Evolutionary conservation across 2,113 vertebrate genomes (phyloP), one percentile per base, ranked within the genome.

Genomic region (Pyxicephalus adspersus): DNA sequence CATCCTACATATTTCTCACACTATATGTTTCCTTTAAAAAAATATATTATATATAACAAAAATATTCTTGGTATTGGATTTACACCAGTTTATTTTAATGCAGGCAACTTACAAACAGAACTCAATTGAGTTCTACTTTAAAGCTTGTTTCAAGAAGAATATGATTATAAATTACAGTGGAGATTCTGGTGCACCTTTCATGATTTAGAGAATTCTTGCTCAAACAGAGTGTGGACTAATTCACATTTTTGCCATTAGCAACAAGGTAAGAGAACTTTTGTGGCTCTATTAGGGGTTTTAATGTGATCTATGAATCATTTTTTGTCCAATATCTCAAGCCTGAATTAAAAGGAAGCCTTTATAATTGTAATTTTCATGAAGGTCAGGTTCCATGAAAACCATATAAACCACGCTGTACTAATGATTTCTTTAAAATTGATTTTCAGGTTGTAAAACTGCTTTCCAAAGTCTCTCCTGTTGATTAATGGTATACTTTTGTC

Each of bases 341-440:
- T 38, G 51, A 73, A 75, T 75, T 74, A 82, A 75, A 82, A 61
- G 18, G 64, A 82, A 82, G 80, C 31, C 63, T 75, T 82, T 82
- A 65, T 82, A 75, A 82, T 82, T 82, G 80, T 73, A 75, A 82
- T 82, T 82, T 82, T 82, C 70, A 82, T 82, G 80, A 82, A 82
- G 80, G 80, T 82, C 80, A 82, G 61, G 66, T 82, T 82, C 75
- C 61, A 82, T 82, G 71, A 82, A 82, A 81, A 73, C 79, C 79
- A 81, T 74, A 81, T 81, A 81, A 81, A 64, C 80, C 58, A 82
- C 52, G 71, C 80, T 75, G 71, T 82, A 66, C 71, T 82, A 82
- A 82, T 82, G 70, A 82, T 82, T 82, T 82, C 61, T 75, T 82
- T 82, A 65, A 81, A 82, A 82, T 82, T 82, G 80, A 74, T 75